Evolutionary conservation across 2,888 invertebrate species (phyloP).

Genomic region (Apeira syringaria): DNA sequence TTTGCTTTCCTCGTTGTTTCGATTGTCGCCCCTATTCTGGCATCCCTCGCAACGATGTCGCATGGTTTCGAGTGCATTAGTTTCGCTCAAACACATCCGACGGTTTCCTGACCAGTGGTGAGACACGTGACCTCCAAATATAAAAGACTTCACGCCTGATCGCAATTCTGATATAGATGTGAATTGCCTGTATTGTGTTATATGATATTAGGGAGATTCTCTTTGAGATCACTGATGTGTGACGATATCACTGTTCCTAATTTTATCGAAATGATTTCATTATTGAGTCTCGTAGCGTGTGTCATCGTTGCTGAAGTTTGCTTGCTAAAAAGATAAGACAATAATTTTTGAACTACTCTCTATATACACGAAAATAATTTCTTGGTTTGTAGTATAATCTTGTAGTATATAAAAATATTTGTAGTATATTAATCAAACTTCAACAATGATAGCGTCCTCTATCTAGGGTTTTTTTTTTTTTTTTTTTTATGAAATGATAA

Average conservation of each 20-base stretch:
- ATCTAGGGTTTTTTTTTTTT: too few species aligned
- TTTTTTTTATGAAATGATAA: too few species aligned
- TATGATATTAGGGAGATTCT: constrained; percentile 54
- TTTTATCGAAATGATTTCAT: constrained; percentile 28
- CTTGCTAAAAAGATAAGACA: too few species aligned
- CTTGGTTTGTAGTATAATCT: too few species aligned
- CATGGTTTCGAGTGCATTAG: constrained; percentile 80
- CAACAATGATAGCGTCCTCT: too few species aligned
- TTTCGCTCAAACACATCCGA: constrained; percentile 73
- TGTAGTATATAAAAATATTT: too few species aligned
- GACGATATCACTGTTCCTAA: constrained; percentile 35
- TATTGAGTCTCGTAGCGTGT: constrained; percentile 8
- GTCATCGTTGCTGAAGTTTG: too few species aligned
- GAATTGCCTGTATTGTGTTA: constrained; percentile 78
- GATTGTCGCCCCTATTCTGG: constrained; percentile 40
- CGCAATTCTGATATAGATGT: constrained; percentile 66
- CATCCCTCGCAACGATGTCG: constrained; percentile 52
- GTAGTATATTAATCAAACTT: too few species aligned
- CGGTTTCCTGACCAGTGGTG: constrained; percentile 75
- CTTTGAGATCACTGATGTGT: constrained; percentile 37
- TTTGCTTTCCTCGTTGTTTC: constrained; percentile 47
- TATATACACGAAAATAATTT: too few species aligned
- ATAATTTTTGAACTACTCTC: too few species aligned
- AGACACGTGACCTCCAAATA: constrained; percentile 76
- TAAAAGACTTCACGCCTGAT: constrained; percentile 81